Percentiles rank a stretch among this genome's conserved stretches.
These are phyloP conservation scores for Sebastes taczanowskii DNA, from an alignment of 2,797 vertebrate genomes.

Conservation along the genomic window DNA sequence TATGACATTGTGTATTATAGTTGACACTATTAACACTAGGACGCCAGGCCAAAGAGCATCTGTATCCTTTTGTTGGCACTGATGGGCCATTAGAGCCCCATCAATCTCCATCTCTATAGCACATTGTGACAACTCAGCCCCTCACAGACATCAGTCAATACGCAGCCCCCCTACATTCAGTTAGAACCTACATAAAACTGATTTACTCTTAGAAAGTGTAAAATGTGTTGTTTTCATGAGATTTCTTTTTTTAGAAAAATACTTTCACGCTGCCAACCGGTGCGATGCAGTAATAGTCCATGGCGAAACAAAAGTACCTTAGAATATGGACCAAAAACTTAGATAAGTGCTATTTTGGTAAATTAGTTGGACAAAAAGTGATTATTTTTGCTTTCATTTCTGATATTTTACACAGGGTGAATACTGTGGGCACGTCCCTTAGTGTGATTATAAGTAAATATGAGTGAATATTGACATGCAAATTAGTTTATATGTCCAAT, in stretches of 20 bases:
- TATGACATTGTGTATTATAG: too few species aligned
- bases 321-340: neutral
- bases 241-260: neutral
- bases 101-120: neutral
- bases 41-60: too few species aligned
- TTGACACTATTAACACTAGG: too few species aligned
- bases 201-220: neutral
- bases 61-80: too few species aligned
- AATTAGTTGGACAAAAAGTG: too few species aligned
- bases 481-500: neutral
- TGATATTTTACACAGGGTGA: too few species aligned
- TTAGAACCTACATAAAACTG: neutral
- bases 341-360: neutral
- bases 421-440: too few species aligned
- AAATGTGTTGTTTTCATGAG: neutral
- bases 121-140: neutral
- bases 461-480: neutral
- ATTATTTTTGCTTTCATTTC: too few species aligned
- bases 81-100: neutral
- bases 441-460: too few species aligned
- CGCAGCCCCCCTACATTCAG: neutral
- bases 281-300: neutral
- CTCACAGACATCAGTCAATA: neutral
- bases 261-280: neutral
- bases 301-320: neutral